Evolutionary conservation across 2,113 vertebrate genomes (phyloP).

Genomic region (Anarrhichthys ocellatus): DNA sequence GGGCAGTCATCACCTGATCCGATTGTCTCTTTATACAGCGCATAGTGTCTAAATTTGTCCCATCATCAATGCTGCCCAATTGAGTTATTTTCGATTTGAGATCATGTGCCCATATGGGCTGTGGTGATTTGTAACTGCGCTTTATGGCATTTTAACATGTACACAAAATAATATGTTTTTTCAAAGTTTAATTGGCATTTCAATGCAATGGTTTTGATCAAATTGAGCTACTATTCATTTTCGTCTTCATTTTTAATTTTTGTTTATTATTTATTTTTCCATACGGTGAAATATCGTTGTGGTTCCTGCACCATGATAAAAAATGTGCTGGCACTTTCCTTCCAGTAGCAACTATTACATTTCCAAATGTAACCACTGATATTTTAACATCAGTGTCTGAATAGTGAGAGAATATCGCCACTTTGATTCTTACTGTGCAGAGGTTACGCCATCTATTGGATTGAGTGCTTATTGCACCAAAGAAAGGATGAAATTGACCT

Average conservation of each 20-base stretch:
- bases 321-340: background rate
- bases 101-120: background rate
- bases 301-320: background rate
- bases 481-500: background rate
- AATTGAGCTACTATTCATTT: background rate
- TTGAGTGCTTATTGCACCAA: conserved; percentile 14
- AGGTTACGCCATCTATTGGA: conserved; percentile 65
- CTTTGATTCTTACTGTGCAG: conserved; percentile 7
- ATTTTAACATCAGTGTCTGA: background rate
- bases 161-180: background rate
- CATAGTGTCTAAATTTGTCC: conserved; percentile 40
- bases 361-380: background rate
- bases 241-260: background rate
- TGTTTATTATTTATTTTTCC: background rate
- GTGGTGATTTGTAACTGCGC: background rate
- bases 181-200: background rate
- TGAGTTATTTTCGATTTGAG: background rate
- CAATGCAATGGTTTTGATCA: background rate
- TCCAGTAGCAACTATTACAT: background rate
- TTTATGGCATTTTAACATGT: background rate
- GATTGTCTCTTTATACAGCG: conserved; percentile 38
- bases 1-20: conserved; percentile 67
- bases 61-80: conserved; percentile 1
- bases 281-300: background rate
- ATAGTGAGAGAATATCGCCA: background rate